Conservation (phyloP, 2,888 invertebrate species). For the Torymus tubicola region DNA sequence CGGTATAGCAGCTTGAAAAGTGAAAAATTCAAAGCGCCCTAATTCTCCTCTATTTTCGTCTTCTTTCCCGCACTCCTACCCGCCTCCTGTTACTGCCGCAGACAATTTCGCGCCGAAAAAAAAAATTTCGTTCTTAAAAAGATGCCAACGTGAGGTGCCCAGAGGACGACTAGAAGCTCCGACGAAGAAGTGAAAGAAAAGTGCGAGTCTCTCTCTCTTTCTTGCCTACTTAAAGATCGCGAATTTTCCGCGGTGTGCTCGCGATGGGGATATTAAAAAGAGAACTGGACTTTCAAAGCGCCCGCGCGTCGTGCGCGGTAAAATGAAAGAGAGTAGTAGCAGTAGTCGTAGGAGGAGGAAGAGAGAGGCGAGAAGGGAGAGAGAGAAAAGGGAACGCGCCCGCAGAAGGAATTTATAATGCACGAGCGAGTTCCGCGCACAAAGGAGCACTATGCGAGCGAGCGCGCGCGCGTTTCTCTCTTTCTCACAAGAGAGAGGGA, state of each 20-base stretch:
- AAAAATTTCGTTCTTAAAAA: too few relatives aligned
- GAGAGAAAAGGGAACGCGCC: neutral
- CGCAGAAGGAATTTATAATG: conserved; percentile 45
- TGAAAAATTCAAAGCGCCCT: conserved; percentile 41
- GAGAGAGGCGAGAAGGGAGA: neutral
- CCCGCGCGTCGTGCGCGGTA: neutral
- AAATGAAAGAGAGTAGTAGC: neutral
- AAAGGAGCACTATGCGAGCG: conserved; percentile 33
- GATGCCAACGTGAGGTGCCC: too few relatives aligned
- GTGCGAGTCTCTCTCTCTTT: too few relatives aligned
- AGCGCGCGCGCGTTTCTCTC: conserved; percentile 2
- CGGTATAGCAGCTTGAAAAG: conserved; percentile 9
- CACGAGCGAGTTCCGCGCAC: conserved; percentile 25
- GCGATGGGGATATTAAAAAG: conserved; percentile 35
- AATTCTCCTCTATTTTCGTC: conserved; percentile 39
- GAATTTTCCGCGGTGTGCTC: conserved; percentile 10
- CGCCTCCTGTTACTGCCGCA: too few relatives aligned
- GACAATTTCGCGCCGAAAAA: neutral
- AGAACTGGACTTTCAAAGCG: conserved; percentile 26
- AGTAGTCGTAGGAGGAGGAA: neutral
- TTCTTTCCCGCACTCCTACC: neutral
- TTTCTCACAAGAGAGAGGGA: neutral
- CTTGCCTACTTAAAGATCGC: conserved; percentile 13
- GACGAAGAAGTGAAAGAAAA: neutral
- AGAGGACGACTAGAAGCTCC: too few relatives aligned